These are phyloP conservation scores for Chloropsis hardwickii DNA, from an alignment of 2,113 vertebrate species.

Conservation along the genomic window DNA sequence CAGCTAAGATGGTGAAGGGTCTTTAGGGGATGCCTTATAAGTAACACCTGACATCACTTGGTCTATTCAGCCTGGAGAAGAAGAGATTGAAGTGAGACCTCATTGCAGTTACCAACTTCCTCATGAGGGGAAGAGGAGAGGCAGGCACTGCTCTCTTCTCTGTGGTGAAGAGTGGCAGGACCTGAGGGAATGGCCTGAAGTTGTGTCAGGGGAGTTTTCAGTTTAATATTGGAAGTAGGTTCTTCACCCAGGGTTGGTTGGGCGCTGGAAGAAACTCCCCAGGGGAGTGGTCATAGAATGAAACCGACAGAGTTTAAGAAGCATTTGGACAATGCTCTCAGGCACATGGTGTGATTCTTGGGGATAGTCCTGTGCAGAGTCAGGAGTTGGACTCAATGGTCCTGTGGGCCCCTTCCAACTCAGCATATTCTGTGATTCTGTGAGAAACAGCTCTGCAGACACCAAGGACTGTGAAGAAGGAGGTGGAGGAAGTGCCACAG, in stretches of 20 bases:
- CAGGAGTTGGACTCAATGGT: fast-evolving
- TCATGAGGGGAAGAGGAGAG: neutral
- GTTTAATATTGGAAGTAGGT: neutral
- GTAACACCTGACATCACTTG: neutral
- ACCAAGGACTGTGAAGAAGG: neutral
- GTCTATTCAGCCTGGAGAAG: neutral
- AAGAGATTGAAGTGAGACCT: neutral
- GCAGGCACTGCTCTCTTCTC: neutral
- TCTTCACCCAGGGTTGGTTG: neutral
- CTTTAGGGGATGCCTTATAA: neutral
- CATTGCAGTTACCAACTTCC: neutral
- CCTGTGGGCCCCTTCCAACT: neutral
- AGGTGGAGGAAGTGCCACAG: neutral
- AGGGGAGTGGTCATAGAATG: fast-evolving
- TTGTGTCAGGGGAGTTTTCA: neutral
- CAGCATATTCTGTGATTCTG: neutral
- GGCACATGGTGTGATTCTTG: neutral
- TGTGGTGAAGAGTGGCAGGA: neutral
- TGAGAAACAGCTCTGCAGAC: neutral
- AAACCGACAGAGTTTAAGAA: too few species aligned
- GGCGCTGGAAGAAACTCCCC: neutral
- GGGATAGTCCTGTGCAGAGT: neutral
- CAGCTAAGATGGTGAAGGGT: neutral
- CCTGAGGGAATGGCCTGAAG: neutral
- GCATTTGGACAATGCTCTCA: neutral